Percentiles rank a stretch among this genome's conserved stretches.
Conservation (phyloP, 2,113 vertebrate species). For the Leptocoma aspasia region DNA sequence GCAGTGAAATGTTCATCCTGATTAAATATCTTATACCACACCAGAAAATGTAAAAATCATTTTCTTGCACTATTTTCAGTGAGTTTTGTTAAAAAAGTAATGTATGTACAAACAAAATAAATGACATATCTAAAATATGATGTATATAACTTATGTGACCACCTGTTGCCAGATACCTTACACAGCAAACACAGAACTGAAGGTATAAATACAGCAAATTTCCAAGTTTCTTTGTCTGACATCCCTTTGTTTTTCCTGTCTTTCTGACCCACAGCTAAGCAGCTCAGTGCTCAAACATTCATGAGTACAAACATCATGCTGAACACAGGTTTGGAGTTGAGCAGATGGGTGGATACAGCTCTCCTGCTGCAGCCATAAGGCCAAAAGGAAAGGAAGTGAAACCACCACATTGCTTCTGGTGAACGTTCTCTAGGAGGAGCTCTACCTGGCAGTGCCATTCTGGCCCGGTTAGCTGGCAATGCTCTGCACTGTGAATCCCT, state of each 20-base stretch:
- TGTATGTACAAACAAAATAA: neutral
- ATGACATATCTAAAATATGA: neutral
- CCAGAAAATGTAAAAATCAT: neutral
- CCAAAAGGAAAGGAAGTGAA: neutral
- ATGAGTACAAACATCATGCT: neutral
- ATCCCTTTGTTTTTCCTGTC: neutral
- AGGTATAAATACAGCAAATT: neutral
- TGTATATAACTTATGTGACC: neutral
- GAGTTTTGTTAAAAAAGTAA: neutral
- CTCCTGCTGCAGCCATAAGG: neutral
- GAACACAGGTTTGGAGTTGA: neutral
- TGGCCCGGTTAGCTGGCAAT: neutral
- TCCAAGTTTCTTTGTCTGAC: neutral
- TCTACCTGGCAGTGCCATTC: neutral
- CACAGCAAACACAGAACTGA: neutral
- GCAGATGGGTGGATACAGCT: neutral
- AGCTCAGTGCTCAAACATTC: neutral
- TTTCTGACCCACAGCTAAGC: neutral
- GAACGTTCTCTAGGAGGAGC: neutral
- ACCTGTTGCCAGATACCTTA: neutral
- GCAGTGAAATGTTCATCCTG: neutral
- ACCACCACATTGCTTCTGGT: neutral
- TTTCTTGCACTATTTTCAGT: neutral
- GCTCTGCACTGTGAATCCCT: neutral
- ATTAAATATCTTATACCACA: neutral